A percentile compares a stretch with the other conserved stretches of the same genome.
phyloP scores from a whole-genome alignment of 2,113 vertebrate species.

The Callipepla squamata region DNA sequence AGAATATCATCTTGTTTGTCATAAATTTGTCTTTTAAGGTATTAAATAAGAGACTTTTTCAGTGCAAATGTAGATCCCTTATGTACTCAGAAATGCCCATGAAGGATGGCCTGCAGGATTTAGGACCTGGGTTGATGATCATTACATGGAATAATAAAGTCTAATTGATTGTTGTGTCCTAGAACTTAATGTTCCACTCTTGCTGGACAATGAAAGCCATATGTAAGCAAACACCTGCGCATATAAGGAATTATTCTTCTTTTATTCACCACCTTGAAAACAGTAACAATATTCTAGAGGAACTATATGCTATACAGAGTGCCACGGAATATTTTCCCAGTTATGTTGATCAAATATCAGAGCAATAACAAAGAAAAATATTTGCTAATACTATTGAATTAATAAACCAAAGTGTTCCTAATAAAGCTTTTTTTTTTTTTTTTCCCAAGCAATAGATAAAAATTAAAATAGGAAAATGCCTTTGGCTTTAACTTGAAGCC shows the following conservation, averaged over 20 bases:
- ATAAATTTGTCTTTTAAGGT: neutral
- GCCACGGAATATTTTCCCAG: neutral
- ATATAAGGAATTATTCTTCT: neutral
- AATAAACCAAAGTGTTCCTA: neutral
- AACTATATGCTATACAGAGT: neutral
- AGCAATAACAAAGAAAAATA: neutral
- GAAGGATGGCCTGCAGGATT: neutral
- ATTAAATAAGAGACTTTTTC: neutral
- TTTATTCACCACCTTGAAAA: neutral
- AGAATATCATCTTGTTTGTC: neutral
- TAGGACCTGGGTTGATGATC: neutral
- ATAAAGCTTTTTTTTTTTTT: neutral
- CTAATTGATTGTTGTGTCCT: conserved; percentile 35
- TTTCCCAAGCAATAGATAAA: neutral
- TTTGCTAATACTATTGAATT: neutral
- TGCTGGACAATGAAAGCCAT: conserved; percentile 23
- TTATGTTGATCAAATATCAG: neutral
- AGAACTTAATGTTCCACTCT: conserved; percentile 33
- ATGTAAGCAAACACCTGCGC: neutral
- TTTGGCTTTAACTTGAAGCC: neutral
- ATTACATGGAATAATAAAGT: conserved; percentile 27
- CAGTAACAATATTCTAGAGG: neutral
- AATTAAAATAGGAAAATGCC: neutral
- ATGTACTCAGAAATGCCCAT: neutral
- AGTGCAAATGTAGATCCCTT: neutral